Evolutionary conservation across 2,888 invertebrate species (phyloP), one percentile per base, ranked within the genome.

Genomic region (Drosophila tanythrix): DNA sequence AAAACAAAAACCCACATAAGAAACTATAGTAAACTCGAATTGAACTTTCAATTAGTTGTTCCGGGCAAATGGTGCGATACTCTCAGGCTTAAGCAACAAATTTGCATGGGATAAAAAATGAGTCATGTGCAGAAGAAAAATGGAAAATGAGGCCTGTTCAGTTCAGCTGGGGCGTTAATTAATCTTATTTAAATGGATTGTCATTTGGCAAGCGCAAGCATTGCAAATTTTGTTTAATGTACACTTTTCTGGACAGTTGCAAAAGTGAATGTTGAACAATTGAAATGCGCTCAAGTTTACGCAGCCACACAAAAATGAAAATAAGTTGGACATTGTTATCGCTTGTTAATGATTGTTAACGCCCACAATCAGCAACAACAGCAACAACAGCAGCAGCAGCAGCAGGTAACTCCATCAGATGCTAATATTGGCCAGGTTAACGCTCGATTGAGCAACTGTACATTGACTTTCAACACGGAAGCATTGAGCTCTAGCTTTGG

Each of bases 401-500:
- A 36, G 15, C 65, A 46, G 76, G 27, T 52, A 52, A 58, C 46
- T 40, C 25, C 61, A 21, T 43, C 48, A 68, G 73, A 73, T 67
- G 66, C 62, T 75, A 72, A 81, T 68, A 61, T 58, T 69, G 74
- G 46, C 36, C 83, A 68, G 89, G 81, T 88, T 89, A 84, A 85
- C 74, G 85, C 84, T 82, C 89, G 84, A 82, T 89, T 87, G 89
- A 70, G 84, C 85, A 89, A 85, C 84, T 59, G 71, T 64, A 56
- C 76, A 68, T 73, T 85, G 78, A 90, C 87, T 88, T 88, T 88
- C 87, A 88, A 88, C 89, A 74, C 87, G 87, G 87, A 88, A 88
- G 87, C 82, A 62, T 55, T 57, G 31, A 57, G 57, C 64, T 46
- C 27, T 46, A 46, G 40, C 31, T 43, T 18, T 21, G 11, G 43